Percentiles rank a stretch among this genome's conserved stretches.
phyloP scores from a whole-genome alignment of 2,113 vertebrate genomes.

The Oryzias celebensis region DNA sequence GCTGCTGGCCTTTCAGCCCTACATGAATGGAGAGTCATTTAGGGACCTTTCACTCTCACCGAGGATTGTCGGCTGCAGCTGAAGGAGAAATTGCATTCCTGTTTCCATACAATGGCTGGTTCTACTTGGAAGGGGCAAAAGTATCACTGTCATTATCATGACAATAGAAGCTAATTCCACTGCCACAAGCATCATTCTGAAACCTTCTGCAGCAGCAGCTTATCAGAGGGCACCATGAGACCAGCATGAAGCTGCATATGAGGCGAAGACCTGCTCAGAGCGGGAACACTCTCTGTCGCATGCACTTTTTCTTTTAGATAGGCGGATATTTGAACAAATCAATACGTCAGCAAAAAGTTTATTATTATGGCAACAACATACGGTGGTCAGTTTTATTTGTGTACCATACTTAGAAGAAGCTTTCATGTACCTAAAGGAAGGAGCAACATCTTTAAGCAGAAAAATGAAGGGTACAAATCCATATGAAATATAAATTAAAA shows the following conservation, averaged over 20 bases:
- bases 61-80: slow-evolving; percentile 75
- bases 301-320: slow-evolving; percentile 28
- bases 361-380: no score
- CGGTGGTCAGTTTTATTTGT: no score
- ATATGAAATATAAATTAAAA: no score
- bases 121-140: slow-evolving; percentile 76
- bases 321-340: slow-evolving; percentile 14
- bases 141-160: slow-evolving; percentile 83
- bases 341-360: slow-evolving; percentile 49
- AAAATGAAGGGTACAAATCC: no score
- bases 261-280: slow-evolving; percentile 33
- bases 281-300: slow-evolving; percentile 19
- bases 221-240: slow-evolving; percentile 78
- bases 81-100: slow-evolving; percentile 82
- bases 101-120: slow-evolving; percentile 78
- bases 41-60: slow-evolving; percentile 77
- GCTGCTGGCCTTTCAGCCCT: slow-evolving; percentile 72
- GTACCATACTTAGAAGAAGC: no score
- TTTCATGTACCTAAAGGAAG: no score
- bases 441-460: no score
- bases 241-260: slow-evolving; percentile 46
- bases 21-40: slow-evolving; percentile 82
- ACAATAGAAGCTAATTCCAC: slow-evolving; percentile 83
- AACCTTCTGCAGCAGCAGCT: slow-evolving; percentile 70
- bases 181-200: slow-evolving; percentile 72